Percentiles rank a stretch among this genome's conserved stretches.
phyloP scores from a whole-genome alignment of 2,797 vertebrate genomes.

The Myotis planiceps region DNA sequence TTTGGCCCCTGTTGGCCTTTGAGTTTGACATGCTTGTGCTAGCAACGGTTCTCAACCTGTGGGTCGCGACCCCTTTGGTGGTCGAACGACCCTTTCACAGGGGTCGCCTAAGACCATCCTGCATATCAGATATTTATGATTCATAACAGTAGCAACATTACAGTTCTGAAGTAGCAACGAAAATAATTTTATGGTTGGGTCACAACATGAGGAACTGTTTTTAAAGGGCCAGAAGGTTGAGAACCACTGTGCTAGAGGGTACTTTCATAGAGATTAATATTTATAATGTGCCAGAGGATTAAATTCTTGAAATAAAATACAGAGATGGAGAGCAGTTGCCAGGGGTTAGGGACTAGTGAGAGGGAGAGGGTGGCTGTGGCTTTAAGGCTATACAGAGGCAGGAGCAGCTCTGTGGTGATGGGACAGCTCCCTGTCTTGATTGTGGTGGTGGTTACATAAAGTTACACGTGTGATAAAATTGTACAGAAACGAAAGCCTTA shows the following conservation, averaged over 20 bases:
- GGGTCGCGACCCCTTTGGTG: no score
- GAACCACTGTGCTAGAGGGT: background rate
- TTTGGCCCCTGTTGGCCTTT: no score
- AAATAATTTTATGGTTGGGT: no score
- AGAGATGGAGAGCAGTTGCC: background rate
- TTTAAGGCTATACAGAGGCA: background rate
- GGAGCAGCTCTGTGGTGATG: background rate
- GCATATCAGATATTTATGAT: no score
- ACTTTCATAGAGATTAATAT: background rate
- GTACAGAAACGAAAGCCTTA: background rate
- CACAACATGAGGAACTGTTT: no score
- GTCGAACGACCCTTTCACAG: no score
- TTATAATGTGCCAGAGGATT: background rate
- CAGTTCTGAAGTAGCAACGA: no score
- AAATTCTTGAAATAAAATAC: constrained; percentile 13
- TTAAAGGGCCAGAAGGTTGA: no score
- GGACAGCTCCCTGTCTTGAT: background rate
- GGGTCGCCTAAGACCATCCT: no score
- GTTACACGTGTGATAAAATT: background rate
- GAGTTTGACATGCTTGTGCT: no score
- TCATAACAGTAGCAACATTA: no score
- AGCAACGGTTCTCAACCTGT: no score
- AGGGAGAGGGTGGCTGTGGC: background rate
- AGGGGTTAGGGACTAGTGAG: background rate
- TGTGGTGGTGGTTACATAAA: background rate